A percentile compares a stretch with the other conserved stretches of the same genome.
Conservation (phyloP, 2,113 vertebrate species). For the Raphicerus campestris region DNA sequence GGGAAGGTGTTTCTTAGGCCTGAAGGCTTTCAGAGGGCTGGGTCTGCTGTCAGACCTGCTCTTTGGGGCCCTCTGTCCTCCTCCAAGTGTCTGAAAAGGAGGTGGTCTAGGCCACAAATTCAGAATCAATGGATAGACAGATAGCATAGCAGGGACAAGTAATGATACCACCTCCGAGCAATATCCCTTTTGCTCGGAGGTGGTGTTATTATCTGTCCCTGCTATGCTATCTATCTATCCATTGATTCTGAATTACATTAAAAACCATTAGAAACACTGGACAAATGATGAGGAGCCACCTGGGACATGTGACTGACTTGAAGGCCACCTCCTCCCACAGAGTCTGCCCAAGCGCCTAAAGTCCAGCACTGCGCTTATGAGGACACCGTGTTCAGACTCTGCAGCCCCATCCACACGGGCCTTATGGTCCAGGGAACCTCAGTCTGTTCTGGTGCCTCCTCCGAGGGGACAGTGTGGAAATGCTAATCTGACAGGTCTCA, state of each 20-base stretch:
- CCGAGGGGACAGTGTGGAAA: fast-evolving
- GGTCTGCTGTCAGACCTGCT: neutral
- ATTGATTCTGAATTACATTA: neutral
- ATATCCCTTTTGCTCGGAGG: neutral
- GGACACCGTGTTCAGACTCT: too few species aligned
- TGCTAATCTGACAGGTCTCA: neutral
- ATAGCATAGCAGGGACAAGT: neutral
- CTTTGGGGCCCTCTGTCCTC: neutral
- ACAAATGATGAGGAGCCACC: neutral
- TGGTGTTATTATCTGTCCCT: neutral
- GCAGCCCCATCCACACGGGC: fast-evolving
- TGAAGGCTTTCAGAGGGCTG: neutral
- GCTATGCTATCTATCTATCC: neutral
- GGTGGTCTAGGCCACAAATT: neutral
- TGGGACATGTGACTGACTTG: fast-evolving
- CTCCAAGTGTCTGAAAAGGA: neutral
- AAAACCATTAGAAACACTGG: neutral
- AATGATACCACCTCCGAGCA: neutral
- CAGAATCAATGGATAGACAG: neutral
- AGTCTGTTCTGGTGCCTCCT: neutral
- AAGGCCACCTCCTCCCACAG: neutral
- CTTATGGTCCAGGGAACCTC: neutral
- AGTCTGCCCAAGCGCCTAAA: neutral
- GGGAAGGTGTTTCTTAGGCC: neutral
- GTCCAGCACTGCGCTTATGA: fast-evolving